Base-by-base conservation (phyloP, 2,113 vertebrate genomes). In the Phrynosoma platyrhinos region DNA sequence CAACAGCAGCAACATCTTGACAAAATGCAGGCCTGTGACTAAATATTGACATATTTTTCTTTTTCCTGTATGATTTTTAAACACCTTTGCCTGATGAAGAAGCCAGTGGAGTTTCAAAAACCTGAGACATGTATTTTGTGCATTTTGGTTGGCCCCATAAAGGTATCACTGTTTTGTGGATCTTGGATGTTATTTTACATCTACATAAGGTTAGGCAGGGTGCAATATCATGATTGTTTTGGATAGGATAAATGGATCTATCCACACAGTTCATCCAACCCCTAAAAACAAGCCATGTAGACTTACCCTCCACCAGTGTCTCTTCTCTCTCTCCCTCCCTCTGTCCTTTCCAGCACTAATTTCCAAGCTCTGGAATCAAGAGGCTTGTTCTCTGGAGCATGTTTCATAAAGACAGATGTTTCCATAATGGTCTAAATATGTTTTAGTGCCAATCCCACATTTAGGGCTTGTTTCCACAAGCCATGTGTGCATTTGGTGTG, bases 371-470 rank as follows among this genome's bases (percentile, higher is more conserved):
- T 82, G 53, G 52, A 32, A 25, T 42, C 55, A 32, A 82, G 71
- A 52, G 3, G 36, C 36, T 82, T 80, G 53, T 36, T 64, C 25
- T 75, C 78, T 47, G 55, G 71, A 87, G 9, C 3, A 27, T 85
- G 84, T 42, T 40, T 76, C 32, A 66, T 64, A 47, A 72, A 72
- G 72, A 77, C 79, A 52, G 69, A 72, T 52, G 86, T 81, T 76
- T 58, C 79, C 4, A 13, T 20, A 32, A 64, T 66, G 14, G 55
- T 77, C 83, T 75, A 86, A 86, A 30, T 47, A 68, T 52, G 27
- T 78, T 23, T 25, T 21, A 47, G 30, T 47, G 16, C 40, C 58
- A 85, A 85, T 85, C 77, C 55, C 84, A 66, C 55, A 85, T 21
- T 78, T 66, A 32, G 62, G 62, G 1, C 75, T 47, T 18, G 27